Conservation (phyloP, 2,888 invertebrate genomes). For the Folsomia candida region DNA sequence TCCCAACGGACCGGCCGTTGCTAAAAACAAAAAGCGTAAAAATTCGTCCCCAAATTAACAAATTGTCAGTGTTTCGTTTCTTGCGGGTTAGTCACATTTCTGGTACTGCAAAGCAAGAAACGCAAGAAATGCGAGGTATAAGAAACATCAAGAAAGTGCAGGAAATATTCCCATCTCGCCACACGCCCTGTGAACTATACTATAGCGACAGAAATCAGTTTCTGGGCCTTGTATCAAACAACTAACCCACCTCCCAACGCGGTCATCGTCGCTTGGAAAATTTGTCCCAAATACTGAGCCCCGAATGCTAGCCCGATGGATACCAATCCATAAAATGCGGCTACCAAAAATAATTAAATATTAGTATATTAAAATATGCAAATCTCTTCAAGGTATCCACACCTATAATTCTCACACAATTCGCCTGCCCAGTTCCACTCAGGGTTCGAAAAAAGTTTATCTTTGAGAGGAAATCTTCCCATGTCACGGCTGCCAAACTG, state of each 20-base stretch:
- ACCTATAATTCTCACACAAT: constrained; percentile 66
- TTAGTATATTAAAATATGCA: not conserved
- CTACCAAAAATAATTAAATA: constrained; percentile 11
- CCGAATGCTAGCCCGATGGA: constrained; percentile 37
- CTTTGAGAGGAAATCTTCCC: constrained; percentile 42
- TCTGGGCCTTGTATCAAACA: too few relatives aligned
- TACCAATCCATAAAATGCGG: constrained; percentile 39
- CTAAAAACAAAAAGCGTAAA: constrained; percentile 15
- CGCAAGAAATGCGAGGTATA: too few relatives aligned
- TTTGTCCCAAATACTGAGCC: constrained; percentile 39
- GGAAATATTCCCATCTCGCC: too few relatives aligned
- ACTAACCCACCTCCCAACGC: constrained; percentile 29
- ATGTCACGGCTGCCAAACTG: constrained; percentile 41
- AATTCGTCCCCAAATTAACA: too few relatives aligned
- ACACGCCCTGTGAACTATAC: too few relatives aligned
- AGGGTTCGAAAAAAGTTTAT: constrained; percentile 68
- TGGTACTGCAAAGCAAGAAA: too few relatives aligned
- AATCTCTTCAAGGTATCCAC: too few relatives aligned
- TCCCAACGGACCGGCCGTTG: constrained; percentile 31
- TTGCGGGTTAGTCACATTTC: too few relatives aligned
- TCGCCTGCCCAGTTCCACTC: constrained; percentile 56
- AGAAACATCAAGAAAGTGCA: too few relatives aligned
- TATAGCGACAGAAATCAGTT: too few relatives aligned
- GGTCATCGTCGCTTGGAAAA: constrained; percentile 39
- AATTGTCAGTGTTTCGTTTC: too few relatives aligned